A percentile compares a stretch with the other conserved stretches of the same genome.
Conservation (phyloP, 2,113 vertebrate species). For the Coturnix japonica region DNA sequence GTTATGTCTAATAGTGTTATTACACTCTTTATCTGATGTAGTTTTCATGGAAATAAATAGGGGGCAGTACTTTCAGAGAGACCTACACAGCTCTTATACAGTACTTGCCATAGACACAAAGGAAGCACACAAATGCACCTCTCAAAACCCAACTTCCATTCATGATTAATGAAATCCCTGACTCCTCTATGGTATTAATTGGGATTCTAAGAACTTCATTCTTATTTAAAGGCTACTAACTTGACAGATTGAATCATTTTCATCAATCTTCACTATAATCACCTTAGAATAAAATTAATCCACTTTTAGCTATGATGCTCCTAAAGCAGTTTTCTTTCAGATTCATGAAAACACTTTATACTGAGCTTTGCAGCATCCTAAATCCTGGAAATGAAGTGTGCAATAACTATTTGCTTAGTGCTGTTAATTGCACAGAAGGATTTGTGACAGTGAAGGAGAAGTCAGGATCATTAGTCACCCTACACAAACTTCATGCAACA, state of each 20-base stretch:
- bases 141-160: neutral
- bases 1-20: neutral
- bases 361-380: neutral
- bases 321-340: neutral
- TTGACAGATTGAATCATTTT: neutral
- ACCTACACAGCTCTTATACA: neutral
- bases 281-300: neutral
- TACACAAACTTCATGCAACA: fast-evolving
- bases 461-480: neutral
- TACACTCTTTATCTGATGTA: neutral
- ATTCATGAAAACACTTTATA: neutral
- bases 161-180: neutral
- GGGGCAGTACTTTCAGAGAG: neutral
- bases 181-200: neutral
- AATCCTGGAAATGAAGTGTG: neutral
- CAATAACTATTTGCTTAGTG: neutral
- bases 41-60: neutral
- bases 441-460: neutral
- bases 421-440: neutral
- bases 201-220: neutral
- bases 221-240: neutral
- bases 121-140: neutral
- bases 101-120: neutral
- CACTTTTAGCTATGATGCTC: neutral
- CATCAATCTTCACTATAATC: neutral